Percentiles rank a stretch among this genome's conserved stretches.
Conservation (phyloP, 92 coral and sea anemone genomes). For the Plumapathes pennacea region DNA sequence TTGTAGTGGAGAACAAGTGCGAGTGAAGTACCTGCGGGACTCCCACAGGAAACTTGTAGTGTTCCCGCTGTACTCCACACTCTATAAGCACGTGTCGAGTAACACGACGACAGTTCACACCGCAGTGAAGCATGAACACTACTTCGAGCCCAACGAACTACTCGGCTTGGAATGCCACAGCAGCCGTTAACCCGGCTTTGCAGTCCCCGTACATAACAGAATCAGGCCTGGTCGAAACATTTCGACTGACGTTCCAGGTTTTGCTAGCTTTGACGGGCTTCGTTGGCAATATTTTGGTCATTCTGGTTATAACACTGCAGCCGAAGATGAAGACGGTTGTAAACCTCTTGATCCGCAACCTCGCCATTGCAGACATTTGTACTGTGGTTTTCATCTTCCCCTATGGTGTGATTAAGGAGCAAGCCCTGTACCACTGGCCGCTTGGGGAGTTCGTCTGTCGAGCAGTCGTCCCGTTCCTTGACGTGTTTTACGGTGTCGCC, state of each 20-base stretch:
- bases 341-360: conserved; percentile 60
- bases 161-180: too few species aligned
- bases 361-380: conserved; percentile 73
- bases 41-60: too few species aligned
- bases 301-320: conserved; percentile 51
- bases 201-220: conserved; percentile 28
- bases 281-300: conserved; percentile 63
- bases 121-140: too few species aligned
- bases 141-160: too few species aligned
- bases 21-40: too few species aligned
- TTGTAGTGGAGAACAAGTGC: too few species aligned
- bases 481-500: conserved; percentile 59
- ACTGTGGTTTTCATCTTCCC: conserved; percentile 67
- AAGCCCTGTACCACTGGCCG: conserved; percentile 51
- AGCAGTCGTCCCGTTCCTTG: conserved; percentile 46
- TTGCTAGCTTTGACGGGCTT: conserved; percentile 53
- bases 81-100: too few species aligned
- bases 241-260: conserved; percentile 39
- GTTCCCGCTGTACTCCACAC: too few species aligned
- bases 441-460: conserved; percentile 65
- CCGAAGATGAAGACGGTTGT: conserved; percentile 56
- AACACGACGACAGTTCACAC: too few species aligned
- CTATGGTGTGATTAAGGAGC: conserved; percentile 61
- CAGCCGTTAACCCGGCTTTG: too few species aligned
- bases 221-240: conserved; percentile 30